Base-by-base conservation (phyloP, 2,113 vertebrate species). In the Theristicus caerulescens region DNA sequence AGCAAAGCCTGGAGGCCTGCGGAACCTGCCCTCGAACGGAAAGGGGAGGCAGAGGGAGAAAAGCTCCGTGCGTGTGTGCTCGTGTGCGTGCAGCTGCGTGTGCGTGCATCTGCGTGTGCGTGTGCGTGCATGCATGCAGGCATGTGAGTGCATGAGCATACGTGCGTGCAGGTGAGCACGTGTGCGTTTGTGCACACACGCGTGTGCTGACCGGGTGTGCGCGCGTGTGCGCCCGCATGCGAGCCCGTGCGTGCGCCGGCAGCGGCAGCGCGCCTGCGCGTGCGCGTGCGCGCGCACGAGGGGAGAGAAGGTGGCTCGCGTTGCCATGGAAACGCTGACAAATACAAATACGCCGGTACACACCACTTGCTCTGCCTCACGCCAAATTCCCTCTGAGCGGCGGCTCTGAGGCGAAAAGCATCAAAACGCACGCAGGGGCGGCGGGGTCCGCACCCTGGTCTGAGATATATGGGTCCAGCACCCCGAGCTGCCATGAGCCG, bases 321-420 rank as follows among this genome's bases (percentile, higher is more conserved):
- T 97, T 34, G 94, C 82, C 97, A 97, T 97, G 91, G 97, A 83
- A 97, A 98, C 96, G 11, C 79, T 76, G 96, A 69, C 96, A 93
- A 25, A 93, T 72, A 88, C 86, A 84, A 84, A 94, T n/a, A 38
- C 11, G 40, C 67, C 25, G 5, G 14, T 47, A 84, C 82, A n/a
- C 52, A 49, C 54, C 42, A 1, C 66, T 36, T 15, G 24, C 52
- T 84, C 52, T 72, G 74, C 85, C 67, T 44, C 31, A 4, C 34
- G 18, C 57, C 21, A 2, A 61, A 52, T 10, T 46, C 64, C 47
- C 78, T 10, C 87, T 7, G 57, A 95, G 85, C 72, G 13, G 42
- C 74, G 71, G 85, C 91, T 82, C 77, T 9, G 26, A 82, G 83
- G 88, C 61, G 55, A 49, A 58, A 27, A 36, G 40, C 47, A 49